Evolutionary conservation across 2,113 vertebrate genomes (phyloP), one percentile per base, ranked within the genome.

Genomic region (Cynopterus brachyotis): DNA sequence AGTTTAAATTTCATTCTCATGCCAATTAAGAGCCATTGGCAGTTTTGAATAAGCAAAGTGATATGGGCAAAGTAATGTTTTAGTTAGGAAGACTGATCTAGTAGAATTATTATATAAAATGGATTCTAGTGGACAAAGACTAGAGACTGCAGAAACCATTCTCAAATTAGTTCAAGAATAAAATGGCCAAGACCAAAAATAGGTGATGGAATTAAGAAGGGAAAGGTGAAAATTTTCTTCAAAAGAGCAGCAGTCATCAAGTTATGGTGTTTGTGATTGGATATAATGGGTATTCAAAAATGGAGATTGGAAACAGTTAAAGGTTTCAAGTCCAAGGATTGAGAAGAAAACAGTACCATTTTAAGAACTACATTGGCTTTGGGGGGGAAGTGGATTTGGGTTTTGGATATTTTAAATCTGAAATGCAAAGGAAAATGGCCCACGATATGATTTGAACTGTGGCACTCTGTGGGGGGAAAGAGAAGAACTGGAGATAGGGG

Each of bases 381-480:
- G 30, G 42, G 16, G 9, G 45, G 37, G 55, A 32, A 81, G 19
- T 62, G 9, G 53, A 19, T 80, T 83, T 57, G 57, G 50, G 32
- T 84, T 91, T 91, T 79, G 89, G 76, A 47, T 60, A 84, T 80
- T 84, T 90, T 50, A 73, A 95, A 62, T 79, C 78, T 79, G 72
- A 95, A 85, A 76, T 67, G 40, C 60, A 83, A 79, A 80, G 11
- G 9, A 60, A 88, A 84, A 64, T 89, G 13, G 15, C 22, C 66
- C 69, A 57, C 57, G 26, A 62, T 12, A 7, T 45, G 32, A 12
- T 73, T 37, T 60, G 40, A 83, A 88, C 53, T 90, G 17, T 86
- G 28, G 24, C 35, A 24, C 11, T 42, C 30, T 59, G 9, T 8
- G 28, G 82, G 81, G 19, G 19, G 9, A 37, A 40, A 95, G 19